These are phyloP conservation scores for Calameuta filiformis DNA, from an alignment of 2,888 invertebrate species.

Conservation along the genomic window DNA sequence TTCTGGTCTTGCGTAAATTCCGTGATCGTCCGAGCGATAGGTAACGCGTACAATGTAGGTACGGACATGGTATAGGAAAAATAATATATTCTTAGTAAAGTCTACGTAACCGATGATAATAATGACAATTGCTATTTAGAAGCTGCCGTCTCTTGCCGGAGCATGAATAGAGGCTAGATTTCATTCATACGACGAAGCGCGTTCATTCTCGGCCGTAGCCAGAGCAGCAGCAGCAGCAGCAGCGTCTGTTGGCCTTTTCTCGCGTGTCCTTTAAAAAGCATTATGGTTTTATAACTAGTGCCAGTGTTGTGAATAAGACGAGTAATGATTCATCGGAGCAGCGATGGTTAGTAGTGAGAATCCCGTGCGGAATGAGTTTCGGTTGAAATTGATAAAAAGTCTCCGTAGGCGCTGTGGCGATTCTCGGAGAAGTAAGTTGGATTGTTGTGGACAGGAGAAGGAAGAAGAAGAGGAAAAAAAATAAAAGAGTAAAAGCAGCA, in stretches of 20 bases:
- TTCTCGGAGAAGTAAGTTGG: background rate
- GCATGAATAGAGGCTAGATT: slow-evolving; percentile 55
- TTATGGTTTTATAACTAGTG: background rate
- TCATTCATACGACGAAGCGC: slow-evolving; percentile 51
- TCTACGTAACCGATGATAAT: slow-evolving; percentile 23
- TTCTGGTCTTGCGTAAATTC: background rate
- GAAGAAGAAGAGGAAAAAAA: background rate
- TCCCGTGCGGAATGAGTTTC: background rate
- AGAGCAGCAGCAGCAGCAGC: background rate
- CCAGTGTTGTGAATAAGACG: background rate
- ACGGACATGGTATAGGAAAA: background rate
- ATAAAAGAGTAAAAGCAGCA: background rate
- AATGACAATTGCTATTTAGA: slow-evolving; percentile 47
- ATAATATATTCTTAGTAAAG: background rate
- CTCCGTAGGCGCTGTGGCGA: background rate
- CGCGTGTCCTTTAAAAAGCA: background rate
- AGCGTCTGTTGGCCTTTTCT: background rate
- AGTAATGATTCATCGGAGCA: background rate
- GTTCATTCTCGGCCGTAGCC: background rate
- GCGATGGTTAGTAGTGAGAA: background rate
- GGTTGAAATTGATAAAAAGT: background rate
- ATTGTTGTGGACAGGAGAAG: background rate
- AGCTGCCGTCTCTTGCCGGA: slow-evolving; percentile 40
- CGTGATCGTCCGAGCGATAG: background rate
- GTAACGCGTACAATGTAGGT: background rate